Percentiles rank a stretch among this genome's conserved stretches.
These are phyloP conservation scores for Apodemus speciosus DNA, from an alignment of 2,113 vertebrate genomes.

Conservation along the genomic window DNA sequence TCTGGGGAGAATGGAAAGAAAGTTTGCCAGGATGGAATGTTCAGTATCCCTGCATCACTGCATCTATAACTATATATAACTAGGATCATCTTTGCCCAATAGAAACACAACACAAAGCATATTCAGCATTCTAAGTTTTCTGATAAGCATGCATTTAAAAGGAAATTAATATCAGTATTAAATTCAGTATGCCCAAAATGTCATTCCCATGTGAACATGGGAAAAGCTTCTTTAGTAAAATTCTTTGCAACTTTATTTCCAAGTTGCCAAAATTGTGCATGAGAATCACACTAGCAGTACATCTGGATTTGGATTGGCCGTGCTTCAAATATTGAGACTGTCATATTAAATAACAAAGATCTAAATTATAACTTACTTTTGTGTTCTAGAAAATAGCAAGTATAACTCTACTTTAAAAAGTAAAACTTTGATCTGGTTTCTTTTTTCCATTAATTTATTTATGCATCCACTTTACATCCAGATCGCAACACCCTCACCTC, in stretches of 20 bases:
- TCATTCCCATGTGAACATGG: conserved; percentile 1
- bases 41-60: not conserved
- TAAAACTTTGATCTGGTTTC: not conserved
- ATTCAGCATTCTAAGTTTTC: not conserved
- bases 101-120: not conserved
- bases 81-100: not conserved
- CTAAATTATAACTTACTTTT: not conserved
- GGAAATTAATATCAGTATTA: conserved; percentile 17
- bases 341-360: not conserved
- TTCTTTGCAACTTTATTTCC: not conserved
- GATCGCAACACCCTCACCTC: too few species aligned
- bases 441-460: not conserved
- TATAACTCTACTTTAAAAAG: not conserved
- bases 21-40: not conserved
- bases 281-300: not conserved
- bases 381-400: conserved; percentile 12
- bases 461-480: too few species aligned
- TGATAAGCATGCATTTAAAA: not conserved
- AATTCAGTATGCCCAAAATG: not conserved
- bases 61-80: not conserved
- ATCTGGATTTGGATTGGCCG: not conserved
- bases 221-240: conserved; percentile 9
- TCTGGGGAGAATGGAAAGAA: not conserved
- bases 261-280: not conserved
- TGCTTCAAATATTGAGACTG: not conserved